Percentiles rank a stretch among this genome's conserved stretches.
These are phyloP conservation scores for Microplitis manilae DNA, from an alignment of 2,888 invertebrate species.

Conservation along the genomic window DNA sequence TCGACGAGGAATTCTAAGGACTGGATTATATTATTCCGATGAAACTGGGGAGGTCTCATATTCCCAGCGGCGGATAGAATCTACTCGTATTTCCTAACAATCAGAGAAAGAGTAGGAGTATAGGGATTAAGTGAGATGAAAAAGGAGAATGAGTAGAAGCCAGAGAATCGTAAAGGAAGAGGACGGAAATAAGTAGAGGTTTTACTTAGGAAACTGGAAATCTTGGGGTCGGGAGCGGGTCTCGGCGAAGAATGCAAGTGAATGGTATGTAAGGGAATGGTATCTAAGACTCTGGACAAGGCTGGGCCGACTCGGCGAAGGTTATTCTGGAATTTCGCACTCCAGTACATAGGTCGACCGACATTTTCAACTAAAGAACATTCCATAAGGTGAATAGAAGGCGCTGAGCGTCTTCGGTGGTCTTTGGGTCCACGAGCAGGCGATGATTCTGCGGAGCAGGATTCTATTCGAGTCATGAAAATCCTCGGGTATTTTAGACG, in stretches of 20 bases:
- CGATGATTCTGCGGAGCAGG: background rate
- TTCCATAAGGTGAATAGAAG: conserved; percentile 43
- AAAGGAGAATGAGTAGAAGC: background rate
- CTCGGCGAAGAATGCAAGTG: conserved; percentile 46
- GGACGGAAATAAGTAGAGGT: conserved; percentile 32
- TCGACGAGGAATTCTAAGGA: background rate
- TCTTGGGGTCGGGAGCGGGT: conserved; percentile 27
- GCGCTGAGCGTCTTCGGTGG: conserved; percentile 10
- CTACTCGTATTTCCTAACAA: background rate
- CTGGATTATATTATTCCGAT: background rate
- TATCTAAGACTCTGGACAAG: conserved; percentile 45
- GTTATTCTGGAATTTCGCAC: conserved; percentile 50
- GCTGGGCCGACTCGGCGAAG: conserved; percentile 40
- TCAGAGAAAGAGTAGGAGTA: background rate
- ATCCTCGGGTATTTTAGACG: conserved; percentile 20
- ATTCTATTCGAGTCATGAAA: conserved; percentile 6
- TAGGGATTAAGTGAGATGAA: background rate
- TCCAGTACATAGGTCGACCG: conserved; percentile 50
- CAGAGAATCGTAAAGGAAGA: background rate
- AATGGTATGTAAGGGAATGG: conserved; percentile 43
- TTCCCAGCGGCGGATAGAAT: background rate
- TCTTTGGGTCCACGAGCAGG: background rate
- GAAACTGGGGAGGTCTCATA: background rate
- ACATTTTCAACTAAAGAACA: conserved; percentile 54
- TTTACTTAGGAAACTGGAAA: conserved; percentile 53